Conservation (phyloP, 1,140 invertebrate genomes). For the Drosophila nikananu region DNA sequence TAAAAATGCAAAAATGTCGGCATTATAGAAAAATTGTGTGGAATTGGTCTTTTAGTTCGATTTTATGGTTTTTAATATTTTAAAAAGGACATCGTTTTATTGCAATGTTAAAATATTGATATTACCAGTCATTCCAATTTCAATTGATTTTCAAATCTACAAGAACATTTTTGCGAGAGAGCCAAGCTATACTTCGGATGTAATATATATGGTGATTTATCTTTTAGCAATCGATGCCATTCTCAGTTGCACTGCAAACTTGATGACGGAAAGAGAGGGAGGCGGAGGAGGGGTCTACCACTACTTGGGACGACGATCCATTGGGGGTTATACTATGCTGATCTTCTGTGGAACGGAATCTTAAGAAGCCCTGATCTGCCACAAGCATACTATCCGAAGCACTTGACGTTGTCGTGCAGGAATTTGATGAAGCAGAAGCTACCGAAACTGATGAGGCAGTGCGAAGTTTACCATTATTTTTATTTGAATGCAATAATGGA, state of each 20-base stretch:
- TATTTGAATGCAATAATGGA: constrained; percentile 22
- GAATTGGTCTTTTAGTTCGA: neutral
- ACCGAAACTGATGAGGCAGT: constrained; percentile 25
- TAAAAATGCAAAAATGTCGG: neutral
- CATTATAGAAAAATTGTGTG: neutral
- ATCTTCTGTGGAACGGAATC: constrained; percentile 90
- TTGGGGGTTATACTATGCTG: constrained; percentile 39
- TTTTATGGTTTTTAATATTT: neutral
- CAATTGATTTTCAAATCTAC: constrained; percentile 13
- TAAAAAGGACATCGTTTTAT: neutral
- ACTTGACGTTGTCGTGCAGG: constrained; percentile 47
- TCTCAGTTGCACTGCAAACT: constrained; percentile 47
- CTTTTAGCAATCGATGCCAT: constrained; percentile 47
- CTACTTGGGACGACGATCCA: constrained; percentile 19
- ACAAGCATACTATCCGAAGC: constrained; percentile 90
- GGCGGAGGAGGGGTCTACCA: constrained; percentile 24
- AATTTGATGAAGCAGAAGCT: constrained; percentile 40
- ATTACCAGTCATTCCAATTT: neutral
- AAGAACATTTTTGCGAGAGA: neutral
- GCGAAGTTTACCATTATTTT: constrained; percentile 43
- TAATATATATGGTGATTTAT: neutral
- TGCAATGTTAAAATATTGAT: neutral
- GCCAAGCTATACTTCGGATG: constrained; percentile 1
- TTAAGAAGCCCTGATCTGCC: constrained; percentile 93
- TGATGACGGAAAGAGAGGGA: constrained; percentile 34